These are phyloP conservation scores for Poecilia picta DNA, from an alignment of 2,797 vertebrate species.

Conservation along the genomic window DNA sequence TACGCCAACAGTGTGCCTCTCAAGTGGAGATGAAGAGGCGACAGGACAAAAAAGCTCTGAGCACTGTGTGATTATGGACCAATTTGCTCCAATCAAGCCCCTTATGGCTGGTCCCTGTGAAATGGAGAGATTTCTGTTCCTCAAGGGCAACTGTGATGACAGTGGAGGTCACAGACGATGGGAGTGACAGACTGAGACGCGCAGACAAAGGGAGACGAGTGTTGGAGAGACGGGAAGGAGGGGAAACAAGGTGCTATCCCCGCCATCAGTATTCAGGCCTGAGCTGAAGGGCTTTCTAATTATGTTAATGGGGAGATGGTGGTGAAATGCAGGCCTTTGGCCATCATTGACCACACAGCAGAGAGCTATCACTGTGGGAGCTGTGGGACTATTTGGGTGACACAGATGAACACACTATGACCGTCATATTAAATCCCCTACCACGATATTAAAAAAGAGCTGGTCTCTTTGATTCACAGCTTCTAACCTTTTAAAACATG, in stretches of 20 bases:
- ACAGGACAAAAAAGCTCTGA: slow-evolving; percentile 78
- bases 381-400: slow-evolving; percentile 22
- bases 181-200: slow-evolving; percentile 65
- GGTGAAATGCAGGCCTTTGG: slow-evolving; percentile 45
- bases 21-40: slow-evolving; percentile 78
- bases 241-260: slow-evolving; percentile 47
- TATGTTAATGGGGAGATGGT: slow-evolving; percentile 63
- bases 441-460: slow-evolving; percentile 1
- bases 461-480: neutral
- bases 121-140: slow-evolving; percentile 77
- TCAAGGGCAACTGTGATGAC: slow-evolving; percentile 75
- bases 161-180: slow-evolving; percentile 73
- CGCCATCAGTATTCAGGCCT: slow-evolving; percentile 41
- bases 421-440: neutral
- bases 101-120: slow-evolving; percentile 75
- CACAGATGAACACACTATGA: slow-evolving; percentile 21
- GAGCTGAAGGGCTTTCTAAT: slow-evolving; percentile 64
- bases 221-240: slow-evolving; percentile 29
- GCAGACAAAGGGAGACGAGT: slow-evolving; percentile 38
- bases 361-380: slow-evolving; percentile 24
- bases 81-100: slow-evolving; percentile 85
- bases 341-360: slow-evolving; percentile 42
- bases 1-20: slow-evolving; percentile 73
- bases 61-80: slow-evolving; percentile 83
- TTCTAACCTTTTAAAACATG: neutral